These are phyloP conservation scores for Sisyra terminalis DNA, from an alignment of 2,888 invertebrate genomes.

Conservation along the genomic window DNA sequence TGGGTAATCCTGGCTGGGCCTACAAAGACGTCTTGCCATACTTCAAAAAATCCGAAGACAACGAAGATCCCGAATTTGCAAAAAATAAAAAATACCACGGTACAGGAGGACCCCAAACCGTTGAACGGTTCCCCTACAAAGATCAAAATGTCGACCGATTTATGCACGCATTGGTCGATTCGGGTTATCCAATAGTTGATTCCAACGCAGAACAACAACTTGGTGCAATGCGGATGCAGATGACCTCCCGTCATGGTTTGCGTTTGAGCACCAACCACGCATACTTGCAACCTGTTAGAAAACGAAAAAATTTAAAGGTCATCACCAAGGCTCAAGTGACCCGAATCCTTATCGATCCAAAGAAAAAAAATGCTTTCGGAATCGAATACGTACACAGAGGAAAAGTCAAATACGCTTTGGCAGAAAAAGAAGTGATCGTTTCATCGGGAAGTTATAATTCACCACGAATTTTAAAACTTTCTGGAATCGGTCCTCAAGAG, in stretches of 20 bases:
- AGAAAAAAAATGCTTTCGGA: slow-evolving; percentile 31
- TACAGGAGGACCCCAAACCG: slow-evolving; percentile 42
- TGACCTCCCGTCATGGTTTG: slow-evolving; percentile 40
- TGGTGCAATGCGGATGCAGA: slow-evolving; percentile 43
- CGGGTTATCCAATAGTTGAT: slow-evolving; percentile 39
- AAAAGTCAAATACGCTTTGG: slow-evolving; percentile 26
- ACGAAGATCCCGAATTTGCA: slow-evolving; percentile 33
- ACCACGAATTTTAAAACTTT: slow-evolving; percentile 44
- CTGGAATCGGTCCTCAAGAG: slow-evolving; percentile 44
- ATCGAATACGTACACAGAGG: slow-evolving; percentile 34
- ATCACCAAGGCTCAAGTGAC: slow-evolving; percentile 34
- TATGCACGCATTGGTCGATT: slow-evolving; percentile 41
- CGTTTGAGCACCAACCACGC: slow-evolving; percentile 45
- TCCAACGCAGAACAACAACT: slow-evolving; percentile 38
- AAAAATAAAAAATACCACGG: slow-evolving; percentile 39
- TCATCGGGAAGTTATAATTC: slow-evolving; percentile 44
- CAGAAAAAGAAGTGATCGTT: slow-evolving; percentile 42
- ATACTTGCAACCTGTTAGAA: slow-evolving; percentile 46
- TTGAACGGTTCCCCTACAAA: slow-evolving; percentile 43
- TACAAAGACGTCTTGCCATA: slow-evolving; percentile 49
- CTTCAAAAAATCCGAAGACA: slow-evolving; percentile 49
- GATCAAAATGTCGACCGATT: slow-evolving; percentile 39
- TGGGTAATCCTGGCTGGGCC: slow-evolving; percentile 46
- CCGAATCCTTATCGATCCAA: slow-evolving; percentile 38
- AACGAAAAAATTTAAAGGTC: slow-evolving; percentile 32